Evolutionary conservation across 1,140 invertebrate species (phyloP).

Genomic region (Conus betulinus): DNA sequence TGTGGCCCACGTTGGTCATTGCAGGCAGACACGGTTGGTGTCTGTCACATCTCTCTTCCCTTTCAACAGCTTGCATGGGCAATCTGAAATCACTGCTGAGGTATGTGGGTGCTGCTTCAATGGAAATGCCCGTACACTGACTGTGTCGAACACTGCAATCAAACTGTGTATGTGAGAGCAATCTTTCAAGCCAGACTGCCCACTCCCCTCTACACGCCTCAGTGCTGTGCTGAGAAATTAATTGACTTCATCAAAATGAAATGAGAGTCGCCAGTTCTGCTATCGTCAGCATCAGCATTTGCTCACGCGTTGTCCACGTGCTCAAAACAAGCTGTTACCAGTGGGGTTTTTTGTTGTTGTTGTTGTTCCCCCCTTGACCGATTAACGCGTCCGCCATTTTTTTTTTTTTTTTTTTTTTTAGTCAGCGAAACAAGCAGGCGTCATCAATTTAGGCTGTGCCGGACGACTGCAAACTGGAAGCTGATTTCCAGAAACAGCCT

Average conservation of each 20-base stretch:
- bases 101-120: no score
- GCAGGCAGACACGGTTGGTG: no score
- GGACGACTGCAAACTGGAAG: neutral
- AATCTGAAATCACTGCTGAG: no score
- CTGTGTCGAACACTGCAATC: no score
- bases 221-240: neutral
- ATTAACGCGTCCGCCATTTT: neutral
- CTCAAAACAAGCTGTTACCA: neutral
- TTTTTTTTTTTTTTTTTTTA: neutral
- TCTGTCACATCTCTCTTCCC: no score
- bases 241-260: neutral
- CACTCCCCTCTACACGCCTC: no score
- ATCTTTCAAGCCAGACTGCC: no score
- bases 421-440: neutral
- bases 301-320: neutral
- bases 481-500: neutral
- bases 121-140: no score
- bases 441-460: neutral
- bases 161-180: no score
- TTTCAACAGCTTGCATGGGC: no score
- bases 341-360: no score
- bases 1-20: no score
- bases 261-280: neutral
- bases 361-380: neutral
- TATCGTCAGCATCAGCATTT: neutral